These are phyloP conservation scores for Cygnus olor DNA, from an alignment of 2,797 vertebrate species.

Conservation along the genomic window DNA sequence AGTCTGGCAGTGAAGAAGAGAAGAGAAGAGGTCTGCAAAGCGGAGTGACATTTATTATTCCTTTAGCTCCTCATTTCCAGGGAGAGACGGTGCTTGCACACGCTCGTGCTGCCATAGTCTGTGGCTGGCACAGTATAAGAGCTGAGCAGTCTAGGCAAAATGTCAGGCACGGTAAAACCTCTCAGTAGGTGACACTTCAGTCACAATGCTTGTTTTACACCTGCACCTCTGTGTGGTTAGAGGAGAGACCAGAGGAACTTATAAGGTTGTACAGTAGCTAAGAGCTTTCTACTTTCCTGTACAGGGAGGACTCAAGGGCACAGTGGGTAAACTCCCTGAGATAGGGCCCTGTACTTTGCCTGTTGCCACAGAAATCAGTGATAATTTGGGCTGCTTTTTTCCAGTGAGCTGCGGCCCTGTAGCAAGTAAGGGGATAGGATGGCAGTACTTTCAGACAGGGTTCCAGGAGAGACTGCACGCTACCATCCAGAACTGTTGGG, in stretches of 20 bases:
- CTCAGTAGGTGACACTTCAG: not conserved
- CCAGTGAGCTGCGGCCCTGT: not conserved
- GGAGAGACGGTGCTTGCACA: not conserved
- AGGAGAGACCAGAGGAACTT: not conserved
- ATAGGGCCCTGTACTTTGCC: not conserved
- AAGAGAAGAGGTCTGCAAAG: not conserved
- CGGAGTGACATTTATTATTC: not conserved
- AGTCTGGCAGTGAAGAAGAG: not conserved
- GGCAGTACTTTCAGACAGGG: not conserved
- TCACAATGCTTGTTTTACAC: not conserved
- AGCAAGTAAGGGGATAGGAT: not conserved
- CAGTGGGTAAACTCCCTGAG: not conserved
- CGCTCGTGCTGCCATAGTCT: not conserved
- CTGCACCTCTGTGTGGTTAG: not conserved
- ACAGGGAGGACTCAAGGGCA: not conserved
- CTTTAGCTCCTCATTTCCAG: not conserved
- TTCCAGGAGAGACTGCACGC: not conserved
- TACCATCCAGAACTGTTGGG: too few relatives aligned
- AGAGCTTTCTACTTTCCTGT: not conserved
- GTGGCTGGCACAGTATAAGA: not conserved
- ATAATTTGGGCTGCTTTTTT: not conserved
- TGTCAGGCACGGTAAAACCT: not conserved
- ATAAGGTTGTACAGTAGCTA: not conserved
- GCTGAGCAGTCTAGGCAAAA: not conserved
- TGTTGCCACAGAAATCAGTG: not conserved